Evolutionary conservation across 2,797 vertebrate genomes (phyloP), one percentile per base, ranked within the genome.

Genomic region (Arrhamphus sclerolepis): DNA sequence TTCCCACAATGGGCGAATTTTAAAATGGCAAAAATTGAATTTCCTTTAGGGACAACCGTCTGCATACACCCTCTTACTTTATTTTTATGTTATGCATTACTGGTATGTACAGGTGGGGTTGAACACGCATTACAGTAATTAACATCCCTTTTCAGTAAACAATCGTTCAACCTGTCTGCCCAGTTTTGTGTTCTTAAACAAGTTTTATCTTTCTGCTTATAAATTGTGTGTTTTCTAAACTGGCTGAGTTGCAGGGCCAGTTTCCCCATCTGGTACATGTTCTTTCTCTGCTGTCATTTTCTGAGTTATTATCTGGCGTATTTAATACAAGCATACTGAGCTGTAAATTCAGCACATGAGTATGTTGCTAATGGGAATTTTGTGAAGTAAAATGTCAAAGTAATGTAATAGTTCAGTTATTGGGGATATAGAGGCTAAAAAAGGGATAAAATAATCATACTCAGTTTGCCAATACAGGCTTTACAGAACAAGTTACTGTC

Each of bases 121-220:
- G 54, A 73, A 72, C 17, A 50, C 46, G 77, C 84, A 87, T 85
- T 77, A 77, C 34, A 89, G 88, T 90, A 90, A 90, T 90, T 87
- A n/a, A 84, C 29, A 73, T 85, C 70, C 82, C 63, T 80, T 38
- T 28, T 29, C 46, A 28, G 62, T 73, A 74, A 85, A 74, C 70
- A 62, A 75, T 61, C 75, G 64, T 62, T 78, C 13, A 81, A 83
- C 80, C 75, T 66, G 80, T 86, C 56, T 34, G 48, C 78, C 84
- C 66, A 60, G 83, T 87, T 90, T 69, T 75, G 48, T 85, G 58
- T 81, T 70, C 48, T 62, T 29, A 53, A 75, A 81, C 43, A 63
- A 55, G 73, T 81, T 74, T 78, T 64, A 50, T 80, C 54, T 75
- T 60, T 69, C 46, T 11, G n/a, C 29, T n/a, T 67, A 53, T 59